phyloP scores from a whole-genome alignment of 1,140 invertebrate genomes.

The Nephila pilipes region DNA sequence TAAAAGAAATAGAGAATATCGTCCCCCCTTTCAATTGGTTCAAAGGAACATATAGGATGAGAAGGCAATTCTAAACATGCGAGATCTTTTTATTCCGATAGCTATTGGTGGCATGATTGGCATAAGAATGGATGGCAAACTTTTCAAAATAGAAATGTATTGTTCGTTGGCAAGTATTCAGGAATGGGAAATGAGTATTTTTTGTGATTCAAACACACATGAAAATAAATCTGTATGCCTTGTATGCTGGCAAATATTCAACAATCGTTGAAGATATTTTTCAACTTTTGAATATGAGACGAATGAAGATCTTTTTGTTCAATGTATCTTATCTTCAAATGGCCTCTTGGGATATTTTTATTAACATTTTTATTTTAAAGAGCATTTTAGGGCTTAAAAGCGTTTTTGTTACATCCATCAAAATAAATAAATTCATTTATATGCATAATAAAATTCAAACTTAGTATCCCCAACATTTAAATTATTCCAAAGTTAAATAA shows the following conservation, averaged over 20 bases:
- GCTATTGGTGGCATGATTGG: constrained; percentile 20
- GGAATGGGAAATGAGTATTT: constrained; percentile 32
- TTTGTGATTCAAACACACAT: constrained; percentile 1
- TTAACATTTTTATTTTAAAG: neutral
- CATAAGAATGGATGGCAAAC: constrained; percentile 29
- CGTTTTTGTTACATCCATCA: neutral
- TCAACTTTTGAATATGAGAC: neutral
- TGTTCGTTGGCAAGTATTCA: constrained; percentile 49
- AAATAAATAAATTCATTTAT: too few species aligned
- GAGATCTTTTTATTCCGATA: neutral
- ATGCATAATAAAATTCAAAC: too few species aligned
- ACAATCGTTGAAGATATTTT: constrained; percentile 12
- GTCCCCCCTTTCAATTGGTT: constrained; percentile 17
- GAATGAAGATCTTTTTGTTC: neutral
- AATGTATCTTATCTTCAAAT: neutral
- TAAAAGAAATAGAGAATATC: neutral
- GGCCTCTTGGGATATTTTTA: neutral
- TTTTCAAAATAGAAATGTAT: constrained; percentile 40
- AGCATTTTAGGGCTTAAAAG: neutral
- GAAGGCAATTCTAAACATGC: neutral
- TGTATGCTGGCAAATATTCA: constrained; percentile 43
- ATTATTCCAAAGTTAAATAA: too few species aligned
- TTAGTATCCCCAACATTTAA: too few species aligned
- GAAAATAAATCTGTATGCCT: constrained; percentile 43
- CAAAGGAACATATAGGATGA: neutral